Conservation (phyloP, 2,797 vertebrate genomes). For the Lepilemur septentrionalis region DNA sequence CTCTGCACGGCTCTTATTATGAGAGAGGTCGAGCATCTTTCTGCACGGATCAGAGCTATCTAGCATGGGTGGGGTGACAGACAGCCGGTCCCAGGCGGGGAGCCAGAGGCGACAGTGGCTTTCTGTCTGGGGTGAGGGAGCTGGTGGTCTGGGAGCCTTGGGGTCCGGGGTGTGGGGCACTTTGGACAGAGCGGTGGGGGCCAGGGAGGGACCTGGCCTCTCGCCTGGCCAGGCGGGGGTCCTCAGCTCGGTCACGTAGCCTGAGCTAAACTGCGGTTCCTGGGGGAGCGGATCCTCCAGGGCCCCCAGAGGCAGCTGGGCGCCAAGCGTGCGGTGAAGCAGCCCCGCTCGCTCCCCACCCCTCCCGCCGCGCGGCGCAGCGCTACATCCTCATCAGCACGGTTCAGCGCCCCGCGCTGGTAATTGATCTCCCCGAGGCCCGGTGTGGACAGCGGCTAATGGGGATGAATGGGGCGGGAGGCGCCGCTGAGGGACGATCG, state of each 20-base stretch:
- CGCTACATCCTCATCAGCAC: slow-evolving; percentile 71
- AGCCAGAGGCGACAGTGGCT: neutral
- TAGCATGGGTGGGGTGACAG: neutral
- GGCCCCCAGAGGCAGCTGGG: neutral
- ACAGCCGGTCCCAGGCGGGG: fast-evolving
- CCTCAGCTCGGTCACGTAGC: neutral
- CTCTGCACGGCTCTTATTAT: neutral
- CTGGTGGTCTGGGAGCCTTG: neutral
- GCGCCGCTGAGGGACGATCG: neutral
- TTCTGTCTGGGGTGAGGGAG: neutral
- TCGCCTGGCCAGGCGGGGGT: neutral
- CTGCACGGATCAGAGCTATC: neutral
- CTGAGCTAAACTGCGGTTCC: neutral
- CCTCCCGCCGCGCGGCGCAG: neutral
- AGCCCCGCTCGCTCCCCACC: neutral
- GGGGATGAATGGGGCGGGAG: slow-evolving; percentile 66
- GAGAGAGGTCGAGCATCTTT: neutral
- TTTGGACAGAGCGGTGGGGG: too few relatives aligned
- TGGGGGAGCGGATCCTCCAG: neutral
- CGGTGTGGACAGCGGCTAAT: slow-evolving; percentile 69
- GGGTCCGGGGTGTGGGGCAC: neutral
- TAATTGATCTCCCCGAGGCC: slow-evolving; percentile 66
- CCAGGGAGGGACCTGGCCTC: fast-evolving
- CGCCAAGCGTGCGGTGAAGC: neutral
- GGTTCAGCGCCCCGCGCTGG: slow-evolving; percentile 65